These are phyloP conservation scores for Xanthostigma xanthostigma DNA, from an alignment of 2,888 invertebrate genomes.

Conservation along the genomic window DNA sequence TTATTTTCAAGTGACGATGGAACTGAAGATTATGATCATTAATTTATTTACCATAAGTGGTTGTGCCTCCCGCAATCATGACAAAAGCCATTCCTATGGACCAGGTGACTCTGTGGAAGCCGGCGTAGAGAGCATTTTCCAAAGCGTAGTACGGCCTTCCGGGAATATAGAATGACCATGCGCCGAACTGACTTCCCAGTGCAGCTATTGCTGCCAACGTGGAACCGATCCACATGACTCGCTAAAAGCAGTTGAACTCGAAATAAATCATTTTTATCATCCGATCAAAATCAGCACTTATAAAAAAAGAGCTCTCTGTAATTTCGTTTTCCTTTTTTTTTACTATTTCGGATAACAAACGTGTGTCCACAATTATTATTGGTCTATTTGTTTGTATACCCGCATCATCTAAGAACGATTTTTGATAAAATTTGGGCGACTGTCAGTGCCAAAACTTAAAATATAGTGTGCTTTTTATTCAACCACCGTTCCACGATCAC, in stretches of 20 bases:
- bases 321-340: no score
- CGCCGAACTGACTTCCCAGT: conserved; percentile 16
- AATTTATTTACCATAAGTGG: conserved; percentile 3
- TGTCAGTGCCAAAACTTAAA: no score
- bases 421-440: no score
- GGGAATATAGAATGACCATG: conserved; percentile 19
- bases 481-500: no score
- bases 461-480: no score
- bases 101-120: conserved; percentile 22
- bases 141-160: conserved; percentile 17
- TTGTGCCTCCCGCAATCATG: conserved; percentile 10
- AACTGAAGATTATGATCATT: conserved; percentile 11
- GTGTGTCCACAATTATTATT: no score
- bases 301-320: background rate
- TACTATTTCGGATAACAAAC: no score
- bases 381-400: no score
- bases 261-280: conserved; percentile 1
- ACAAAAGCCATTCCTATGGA: conserved; percentile 22
- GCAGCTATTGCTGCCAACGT: conserved; percentile 13
- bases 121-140: conserved; percentile 24
- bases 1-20: conserved; percentile 13
- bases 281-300: background rate
- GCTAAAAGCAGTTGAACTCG: conserved; percentile 14
- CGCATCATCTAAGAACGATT: no score
- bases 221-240: conserved; percentile 16